Evolutionary conservation across 2,797 vertebrate species (phyloP), one percentile per base, ranked within the genome.

Genomic region (Halcyon leucocephala): DNA sequence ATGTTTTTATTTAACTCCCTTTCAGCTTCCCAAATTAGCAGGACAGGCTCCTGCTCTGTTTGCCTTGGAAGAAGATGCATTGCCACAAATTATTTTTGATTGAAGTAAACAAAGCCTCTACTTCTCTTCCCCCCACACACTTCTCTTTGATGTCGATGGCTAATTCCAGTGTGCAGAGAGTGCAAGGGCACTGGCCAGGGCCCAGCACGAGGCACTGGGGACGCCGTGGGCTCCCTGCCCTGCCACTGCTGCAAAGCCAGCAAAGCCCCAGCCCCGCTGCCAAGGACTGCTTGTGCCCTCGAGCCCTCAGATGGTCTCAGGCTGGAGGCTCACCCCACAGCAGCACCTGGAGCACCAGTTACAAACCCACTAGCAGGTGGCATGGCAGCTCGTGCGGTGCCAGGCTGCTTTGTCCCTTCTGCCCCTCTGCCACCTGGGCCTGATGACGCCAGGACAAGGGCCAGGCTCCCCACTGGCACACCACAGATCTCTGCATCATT

Each of bases 31-130:
- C 81, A 55, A 76, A 91, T 88, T 93, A 95, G 88, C 82, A 55
- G 0, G 70, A 42, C 28, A 29, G 77, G 62, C 82, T 82, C 46
- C 51, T 39, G 60, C 35, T 74, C 72, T 95, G 91, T 95, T 94
- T 95, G 85, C 83, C 60, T 96, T 95, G 96, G 89, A 96, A 92
- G 55, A 94, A 92, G 89, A 93, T 41, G 67, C 6, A 0, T 82
- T 62, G 81, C 81, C 84, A 21, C 92, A 93, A 79, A 93, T 91
- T 86, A 89, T 89, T 94, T 94, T 89, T 80, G 66, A 86, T 91
- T 89, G 77, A 84, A 94, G 58, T 80, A 96, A 96, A 96, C 79
- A 92, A 79, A 95, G 55, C 18, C 51, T 83, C 88, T 86, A 46
- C 58, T 70, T 64, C 37, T 46, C 67, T 62, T 64, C 37, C 48